Evolutionary conservation across 2,888 invertebrate genomes (phyloP), one percentile per base, ranked within the genome.

Genomic region (Keiferia lycopersicella): DNA sequence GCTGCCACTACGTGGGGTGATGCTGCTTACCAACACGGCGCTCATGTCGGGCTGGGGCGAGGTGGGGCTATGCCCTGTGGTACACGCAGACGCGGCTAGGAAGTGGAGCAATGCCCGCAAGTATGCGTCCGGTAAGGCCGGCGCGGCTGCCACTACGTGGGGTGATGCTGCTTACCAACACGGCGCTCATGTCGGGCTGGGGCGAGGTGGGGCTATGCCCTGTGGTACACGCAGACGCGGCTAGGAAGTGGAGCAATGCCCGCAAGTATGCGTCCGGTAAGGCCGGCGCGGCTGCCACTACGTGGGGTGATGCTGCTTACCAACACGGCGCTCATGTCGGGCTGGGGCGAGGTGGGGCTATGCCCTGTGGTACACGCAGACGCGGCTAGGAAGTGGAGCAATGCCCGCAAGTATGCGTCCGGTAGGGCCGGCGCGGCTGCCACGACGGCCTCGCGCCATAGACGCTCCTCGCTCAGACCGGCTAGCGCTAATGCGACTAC

Each of bases 91-190:
- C 39, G 96, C 94, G 0, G 97, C 96, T 67, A 98, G 93, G 91
- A 98, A 98, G 59, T 95, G 95, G 91, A 98, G 98, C 83, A 98
- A 95, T 7, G 97, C 97, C 76, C 97, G 94, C 68, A 99, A 93
- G 88, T 98, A 98, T 0, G 98, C 96, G 92, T 98, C 96, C n/a
- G 94, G 93, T 62, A 98, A 93, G 80, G 96, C 95, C 18, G 93
- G 92, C 72, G 95, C 94, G n/a, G 97, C 95, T 0, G 94, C 84
- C 72, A 96, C n/a, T 62, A 96, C 96, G 95, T n/a, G n/a, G n/a
- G n/a, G n/a, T n/a, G n/a, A n/a, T n/a, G n/a, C n/a, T n/a, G 2
- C 45, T 57, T 45, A 66, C 66, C 38, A 66, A 50, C 34, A 66
- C 66, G 38, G 57, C 57, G 62, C 22, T 22, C 51, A 51, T 51